Evolutionary conservation across 1,140 invertebrate genomes (phyloP), one percentile per base, ranked within the genome.

Genomic region (Nasonia giraulti): DNA sequence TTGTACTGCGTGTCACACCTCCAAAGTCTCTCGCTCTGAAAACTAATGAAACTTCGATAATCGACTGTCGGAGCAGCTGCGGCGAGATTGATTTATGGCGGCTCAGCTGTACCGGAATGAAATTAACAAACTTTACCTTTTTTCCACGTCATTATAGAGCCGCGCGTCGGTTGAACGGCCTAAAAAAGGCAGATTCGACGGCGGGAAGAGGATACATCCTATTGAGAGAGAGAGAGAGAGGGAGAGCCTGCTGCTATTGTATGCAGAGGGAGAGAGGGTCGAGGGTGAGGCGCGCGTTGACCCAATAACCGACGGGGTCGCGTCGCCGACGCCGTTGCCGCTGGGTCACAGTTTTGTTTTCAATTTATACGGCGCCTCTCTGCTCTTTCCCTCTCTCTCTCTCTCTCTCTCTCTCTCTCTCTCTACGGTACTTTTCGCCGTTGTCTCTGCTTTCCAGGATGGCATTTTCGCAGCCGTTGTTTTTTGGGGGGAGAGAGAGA

Each of bases 251-350:
- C 55, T n/a, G 6, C 47, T 50, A 14, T 14, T 62, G 20, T 62
- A 17, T n/a, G 27, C 33, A 27, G 66, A 10, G 62, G 11, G 27
- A 47, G 40, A 81, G 69, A 47, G 17, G 12, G 17, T 31, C 17
- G 73, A 66, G 68, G 27, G 68, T 23, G 20, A 11, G 80, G 80
- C 73, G 75, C 82, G 33, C 82, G 37, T 83, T 83, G 82, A 83
- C 75, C 82, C 66, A 73, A 84, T 79, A 74, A 79, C 55, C 37
- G 62, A 31, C 7, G 47, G 81, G 68, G 44, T 47, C 23, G 44
- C 20, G 23, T 10, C 40, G 27, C 8, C 50, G 33, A 2, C 33
- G n/a, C 11, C 33, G 55, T 55, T 55, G 50, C 55, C 74, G 73
- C 55, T 27, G 75, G 71, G 66, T 77, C 40, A 76, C 31, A 23